Evolutionary conservation across 2,888 invertebrate genomes (phyloP).

Genomic region (Pterostichus madidus): DNA sequence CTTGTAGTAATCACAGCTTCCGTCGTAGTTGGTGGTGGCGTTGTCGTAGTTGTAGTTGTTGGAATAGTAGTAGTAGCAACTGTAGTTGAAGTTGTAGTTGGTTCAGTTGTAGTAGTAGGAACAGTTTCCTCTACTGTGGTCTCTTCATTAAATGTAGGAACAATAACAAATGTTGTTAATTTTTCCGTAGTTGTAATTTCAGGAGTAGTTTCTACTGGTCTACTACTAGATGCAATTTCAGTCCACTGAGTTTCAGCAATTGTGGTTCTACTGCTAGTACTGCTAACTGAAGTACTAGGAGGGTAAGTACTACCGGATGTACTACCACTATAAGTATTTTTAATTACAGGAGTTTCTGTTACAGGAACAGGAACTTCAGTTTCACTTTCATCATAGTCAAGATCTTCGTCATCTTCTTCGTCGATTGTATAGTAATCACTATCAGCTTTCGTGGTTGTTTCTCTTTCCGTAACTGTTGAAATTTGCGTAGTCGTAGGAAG

Average conservation of each 20-base stretch:
- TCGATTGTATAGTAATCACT: slow-evolving; percentile 71
- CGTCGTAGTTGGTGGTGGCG: slow-evolving; percentile 62
- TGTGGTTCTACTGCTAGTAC: slow-evolving; percentile 68
- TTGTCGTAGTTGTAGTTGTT: slow-evolving; percentile 67
- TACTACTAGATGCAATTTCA: slow-evolving; percentile 49
- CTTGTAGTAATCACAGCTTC: slow-evolving; percentile 66
- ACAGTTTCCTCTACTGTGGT: slow-evolving; percentile 69
- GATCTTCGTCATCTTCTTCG: slow-evolving; percentile 72
- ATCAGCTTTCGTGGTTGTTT: slow-evolving; percentile 68
- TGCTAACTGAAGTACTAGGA: slow-evolving; percentile 66
- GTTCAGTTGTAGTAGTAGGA: slow-evolving; percentile 67
- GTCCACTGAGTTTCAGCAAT: slow-evolving; percentile 69
- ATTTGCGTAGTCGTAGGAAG: slow-evolving; percentile 66
- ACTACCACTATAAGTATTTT: slow-evolving; percentile 58
- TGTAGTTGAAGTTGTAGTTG: slow-evolving; percentile 70
- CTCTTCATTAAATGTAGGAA: slow-evolving; percentile 67
- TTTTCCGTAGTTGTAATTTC: slow-evolving; percentile 68
- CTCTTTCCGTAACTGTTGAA: slow-evolving; percentile 54
- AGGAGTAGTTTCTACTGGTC: slow-evolving; percentile 68
- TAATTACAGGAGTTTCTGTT: slow-evolving; percentile 47
- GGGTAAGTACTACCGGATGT: slow-evolving; percentile 68
- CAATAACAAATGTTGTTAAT: slow-evolving; percentile 69
- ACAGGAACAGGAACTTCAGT: slow-evolving; percentile 59
- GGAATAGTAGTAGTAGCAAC: slow-evolving; percentile 69
- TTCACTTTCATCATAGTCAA: slow-evolving; percentile 73